A percentile compares a stretch with the other conserved stretches of the same genome.
Conservation (phyloP, 53 echinoderm and acorn worm genomes). For the Henricia sp. region DNA sequence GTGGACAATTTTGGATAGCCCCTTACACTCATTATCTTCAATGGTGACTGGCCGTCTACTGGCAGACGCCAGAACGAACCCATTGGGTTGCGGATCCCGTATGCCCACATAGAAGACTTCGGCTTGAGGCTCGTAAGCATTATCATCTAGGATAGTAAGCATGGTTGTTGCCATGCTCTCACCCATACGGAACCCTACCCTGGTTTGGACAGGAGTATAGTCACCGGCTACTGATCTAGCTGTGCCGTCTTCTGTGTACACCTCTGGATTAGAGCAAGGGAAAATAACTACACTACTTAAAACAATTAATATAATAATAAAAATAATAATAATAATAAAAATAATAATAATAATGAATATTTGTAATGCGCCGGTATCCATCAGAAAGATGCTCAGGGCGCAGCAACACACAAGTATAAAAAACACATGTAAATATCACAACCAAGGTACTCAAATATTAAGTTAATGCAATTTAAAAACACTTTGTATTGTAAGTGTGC, state of each 20-base stretch:
- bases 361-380: no score
- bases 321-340: background rate
- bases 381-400: no score
- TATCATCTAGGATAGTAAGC: slow-evolving; percentile 20
- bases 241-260: slow-evolving; percentile 50
- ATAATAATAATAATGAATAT: no score
- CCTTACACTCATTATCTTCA: slow-evolving; percentile 53
- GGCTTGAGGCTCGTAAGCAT: background rate
- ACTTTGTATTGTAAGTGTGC: no score
- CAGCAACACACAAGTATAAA: no score
- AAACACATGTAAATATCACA: no score
- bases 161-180: background rate
- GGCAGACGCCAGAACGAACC: background rate
- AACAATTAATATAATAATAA: no score
- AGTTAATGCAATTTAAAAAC: no score
- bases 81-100: slow-evolving; percentile 6
- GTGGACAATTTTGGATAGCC: no score
- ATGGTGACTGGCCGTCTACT: slow-evolving; percentile 14
- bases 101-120: slow-evolving; percentile 41
- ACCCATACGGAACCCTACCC: background rate
- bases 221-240: slow-evolving; percentile 5
- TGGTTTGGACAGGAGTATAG: background rate
- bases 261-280: background rate
- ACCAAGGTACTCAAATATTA: no score
- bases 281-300: no score